Base-by-base conservation (phyloP, 2,888 invertebrate genomes). In the Slavum lentiscoides region DNA sequence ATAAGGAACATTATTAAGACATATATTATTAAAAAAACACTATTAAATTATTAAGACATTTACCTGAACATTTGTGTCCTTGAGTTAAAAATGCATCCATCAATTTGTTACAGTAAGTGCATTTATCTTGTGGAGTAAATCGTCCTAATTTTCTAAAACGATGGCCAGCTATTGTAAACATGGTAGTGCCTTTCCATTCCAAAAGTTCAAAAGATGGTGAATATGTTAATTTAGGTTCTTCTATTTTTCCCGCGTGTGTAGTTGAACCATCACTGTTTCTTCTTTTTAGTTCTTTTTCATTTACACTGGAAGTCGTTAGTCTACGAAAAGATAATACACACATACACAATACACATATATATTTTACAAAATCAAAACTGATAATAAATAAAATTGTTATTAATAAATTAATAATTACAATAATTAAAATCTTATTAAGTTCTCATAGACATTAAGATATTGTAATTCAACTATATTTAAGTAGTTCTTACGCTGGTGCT, bases 51-150 rank as follows among this genome's bases (percentile, higher is more conserved):
- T 62, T 11, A 23, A 11, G 3, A 66, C 15, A 83, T 68, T 85
- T 83, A 87, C 87, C 86, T 83, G 86, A 84, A 85, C 95, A 95
- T 82, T 93, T 91, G 86, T 93, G 92, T 0, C 93, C 93, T 84
- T 92, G 93, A 0, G 92, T 92, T 68, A 92, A 89, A 85, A 95
- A 92, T 39, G 93, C 92, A 86, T 94, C 93, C 89, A 95, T 91
- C 1, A 84, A 83, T 76, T 92, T 91, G 85, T 92, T 91, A 86
- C 96, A 96, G 85, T 92, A 92, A 17, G 91, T 91, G 86, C 96
- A 96, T 82, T 91, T 90, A 85, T 95, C 95, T 82, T 92, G 93
- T 85, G 94, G 93, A 55, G 92, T 90, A 85, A 94, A 92, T 74
- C 93, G 89, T 0, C 91, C 91, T 83, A 93, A 91, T 87, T 93